Evolutionary conservation across 2,888 invertebrate species (phyloP), one percentile per base, ranked within the genome.

Genomic region (Pseudanteris insignis): DNA sequence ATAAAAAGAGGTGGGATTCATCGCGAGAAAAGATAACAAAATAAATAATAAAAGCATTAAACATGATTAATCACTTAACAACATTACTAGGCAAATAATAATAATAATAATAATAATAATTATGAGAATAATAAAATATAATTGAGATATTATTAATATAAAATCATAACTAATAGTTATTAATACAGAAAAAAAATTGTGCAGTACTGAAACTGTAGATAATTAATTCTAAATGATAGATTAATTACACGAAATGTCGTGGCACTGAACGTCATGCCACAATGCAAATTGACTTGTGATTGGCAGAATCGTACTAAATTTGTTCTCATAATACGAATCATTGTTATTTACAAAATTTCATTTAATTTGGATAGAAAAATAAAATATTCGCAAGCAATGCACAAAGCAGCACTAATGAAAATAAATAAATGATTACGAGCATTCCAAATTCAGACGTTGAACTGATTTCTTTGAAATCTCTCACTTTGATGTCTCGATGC

Each of bases 41-140:
- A 79, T 79, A 79, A 79, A 79, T 79, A 79, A 79, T 78, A 78
- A 76, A 79, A 79, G 78, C 76, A 72, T 78, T 77, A 75, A 79
- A 79, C 76, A 75, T 76, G 76, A 79, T 77, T 78, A 78, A 78
- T 78, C 59, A 76, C 77, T 77, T 77, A 76, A 77, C 77, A 78
- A 79, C 73, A 70, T 74, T 78, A 77, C 73, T 78, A 77, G 70
- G 60, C 57, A 61, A 72, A 70, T 73, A 73, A 74, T 74, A 68
- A 71, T 70, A 69, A 59, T 69, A 67, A 64, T 33, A 66, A 69
- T 32, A 67, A 70, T 70, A 71, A 70, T 47, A 67, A 70, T 70
- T 21, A 72, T 72, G 71, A 72, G 40, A 47, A 67, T 74, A 69
- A 72, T 70, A 70, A 54, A 68, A n/a, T n/a, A n/a, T n/a, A n/a